phyloP scores from a whole-genome alignment of 2,797 vertebrate species.

The Enteromius thamalakanensis region DNA sequence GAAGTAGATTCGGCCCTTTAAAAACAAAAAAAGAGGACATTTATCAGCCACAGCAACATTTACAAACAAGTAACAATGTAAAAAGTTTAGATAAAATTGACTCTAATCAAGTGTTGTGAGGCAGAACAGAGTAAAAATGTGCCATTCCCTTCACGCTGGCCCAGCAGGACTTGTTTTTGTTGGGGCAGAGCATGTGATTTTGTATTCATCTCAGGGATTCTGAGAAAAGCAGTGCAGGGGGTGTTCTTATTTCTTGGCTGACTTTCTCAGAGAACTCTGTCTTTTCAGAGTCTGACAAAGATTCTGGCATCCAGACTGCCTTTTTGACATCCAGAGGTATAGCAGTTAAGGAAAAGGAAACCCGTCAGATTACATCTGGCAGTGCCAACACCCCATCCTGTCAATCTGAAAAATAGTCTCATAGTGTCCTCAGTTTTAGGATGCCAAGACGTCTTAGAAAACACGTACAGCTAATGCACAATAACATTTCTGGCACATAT shows the following conservation, averaged over 20 bases:
- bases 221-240: conserved; percentile 39
- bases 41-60: not conserved
- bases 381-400: conserved; percentile 46
- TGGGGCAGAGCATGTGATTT: conserved; percentile 36
- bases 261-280: conserved; percentile 34
- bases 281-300: conserved; percentile 38
- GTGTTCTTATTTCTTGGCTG: conserved; percentile 44
- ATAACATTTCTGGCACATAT: not conserved
- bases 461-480: not conserved
- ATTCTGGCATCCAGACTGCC: conserved; percentile 31
- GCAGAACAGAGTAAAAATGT: conserved; percentile 26
- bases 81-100: not conserved
- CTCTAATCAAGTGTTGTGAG: not conserved
- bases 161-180: conserved; percentile 41
- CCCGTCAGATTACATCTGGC: conserved; percentile 44
- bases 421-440: conserved; percentile 1
- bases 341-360: conserved; percentile 31
- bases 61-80: not conserved
- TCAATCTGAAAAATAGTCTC: conserved; percentile 5
- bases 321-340: conserved; percentile 47
- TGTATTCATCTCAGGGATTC: conserved; percentile 52
- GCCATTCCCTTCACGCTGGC: not conserved
- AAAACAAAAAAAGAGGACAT: not conserved
- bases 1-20: not conserved
- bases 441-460: conserved; percentile 12